phyloP scores from a whole-genome alignment of 2,888 invertebrate genomes.

The Sinopyrophorus schimmeli region DNA sequence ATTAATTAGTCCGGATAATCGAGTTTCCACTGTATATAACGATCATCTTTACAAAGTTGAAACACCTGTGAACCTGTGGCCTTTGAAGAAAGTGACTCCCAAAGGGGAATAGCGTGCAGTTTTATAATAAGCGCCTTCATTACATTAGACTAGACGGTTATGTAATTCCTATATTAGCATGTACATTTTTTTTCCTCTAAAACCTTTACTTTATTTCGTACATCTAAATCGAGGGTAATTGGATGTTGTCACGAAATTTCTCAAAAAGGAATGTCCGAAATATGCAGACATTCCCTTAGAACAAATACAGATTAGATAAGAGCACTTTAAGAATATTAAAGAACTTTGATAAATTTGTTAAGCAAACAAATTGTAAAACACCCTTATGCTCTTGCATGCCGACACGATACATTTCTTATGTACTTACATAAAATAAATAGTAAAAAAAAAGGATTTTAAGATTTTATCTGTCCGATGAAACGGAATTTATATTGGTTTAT shows the following conservation, averaged over 20 bases:
- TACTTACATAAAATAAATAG: conserved; percentile 1
- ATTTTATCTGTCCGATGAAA: too few relatives aligned
- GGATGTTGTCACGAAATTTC: not conserved
- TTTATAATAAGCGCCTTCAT: conserved; percentile 17
- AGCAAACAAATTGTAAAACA: conserved; percentile 18
- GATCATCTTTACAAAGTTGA: too few relatives aligned
- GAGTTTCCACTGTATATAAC: too few relatives aligned
- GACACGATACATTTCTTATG: conserved; percentile 8
- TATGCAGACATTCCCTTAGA: not conserved
- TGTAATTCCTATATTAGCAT: conserved; percentile 7
- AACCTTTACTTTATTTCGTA: too few relatives aligned
- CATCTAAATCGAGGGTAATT: too few relatives aligned
- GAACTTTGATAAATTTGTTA: conserved; percentile 12
- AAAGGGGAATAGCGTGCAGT: conserved; percentile 11
- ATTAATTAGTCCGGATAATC: too few relatives aligned
- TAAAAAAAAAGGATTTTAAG: not conserved
- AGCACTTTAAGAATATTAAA: conserved; percentile 16
- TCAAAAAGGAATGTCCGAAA: conserved; percentile 10
- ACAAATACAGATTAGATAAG: conserved; percentile 22
- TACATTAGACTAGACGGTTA: conserved; percentile 24
- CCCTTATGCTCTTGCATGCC: conserved; percentile 7
- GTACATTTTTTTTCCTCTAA: too few relatives aligned
- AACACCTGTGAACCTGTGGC: conserved; percentile 4
- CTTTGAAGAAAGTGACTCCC: conserved; percentile 11
- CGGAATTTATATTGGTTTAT: too few relatives aligned